Evolutionary conservation across 2,888 invertebrate genomes (phyloP).

Genomic region (Lucinisca nassula): DNA sequence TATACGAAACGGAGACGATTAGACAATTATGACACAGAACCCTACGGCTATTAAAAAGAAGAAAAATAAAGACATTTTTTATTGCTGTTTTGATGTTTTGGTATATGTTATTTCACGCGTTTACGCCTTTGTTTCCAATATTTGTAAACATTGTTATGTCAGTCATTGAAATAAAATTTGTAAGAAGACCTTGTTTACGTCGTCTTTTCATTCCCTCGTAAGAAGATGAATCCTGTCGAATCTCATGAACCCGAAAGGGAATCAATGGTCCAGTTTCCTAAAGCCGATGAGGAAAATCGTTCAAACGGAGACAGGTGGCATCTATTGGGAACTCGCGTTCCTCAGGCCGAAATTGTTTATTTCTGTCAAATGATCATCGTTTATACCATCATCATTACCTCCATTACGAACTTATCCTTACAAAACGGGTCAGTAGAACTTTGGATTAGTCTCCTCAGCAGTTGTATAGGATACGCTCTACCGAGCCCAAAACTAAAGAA

Average conservation of each 20-base stretch:
- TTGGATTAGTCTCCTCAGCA: constrained; percentile 50
- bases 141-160: no score
- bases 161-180: no score
- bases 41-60: no score
- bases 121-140: no score
- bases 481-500: constrained; percentile 51
- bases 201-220: no score
- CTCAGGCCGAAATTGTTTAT: constrained; percentile 56
- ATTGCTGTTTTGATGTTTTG: no score
- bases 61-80: no score
- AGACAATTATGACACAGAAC: no score
- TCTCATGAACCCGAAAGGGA: background rate
- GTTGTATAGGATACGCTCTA: constrained; percentile 41
- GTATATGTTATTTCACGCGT: no score
- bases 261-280: background rate
- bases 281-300: background rate
- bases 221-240: background rate
- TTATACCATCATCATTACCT: constrained; percentile 55
- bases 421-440: constrained; percentile 39
- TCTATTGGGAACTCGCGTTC: constrained; percentile 33
- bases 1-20: no score
- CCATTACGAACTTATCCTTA: constrained; percentile 52
- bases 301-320: constrained; percentile 31
- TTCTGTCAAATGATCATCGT: constrained; percentile 59
- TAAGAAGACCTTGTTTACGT: no score